A percentile compares a stretch with the other conserved stretches of the same genome.
phyloP scores from a whole-genome alignment of 2,113 vertebrate species.

The Saccopteryx bilineata region DNA sequence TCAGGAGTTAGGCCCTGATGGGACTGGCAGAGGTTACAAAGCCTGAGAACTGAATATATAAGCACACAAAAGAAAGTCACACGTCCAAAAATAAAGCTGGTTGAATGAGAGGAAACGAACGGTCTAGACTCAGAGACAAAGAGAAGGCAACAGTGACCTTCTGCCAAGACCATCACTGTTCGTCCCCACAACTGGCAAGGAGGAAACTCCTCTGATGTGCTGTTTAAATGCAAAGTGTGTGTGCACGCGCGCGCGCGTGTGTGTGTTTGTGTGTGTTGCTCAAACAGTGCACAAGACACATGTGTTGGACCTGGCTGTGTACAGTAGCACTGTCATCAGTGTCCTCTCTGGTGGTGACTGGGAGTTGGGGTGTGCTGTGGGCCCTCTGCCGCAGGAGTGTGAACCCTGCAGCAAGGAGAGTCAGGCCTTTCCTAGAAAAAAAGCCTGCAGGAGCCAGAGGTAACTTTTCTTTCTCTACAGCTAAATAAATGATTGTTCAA shows the following conservation, averaged over 20 bases:
- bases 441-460: not conserved
- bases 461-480: not conserved
- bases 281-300: not conserved
- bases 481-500: not conserved
- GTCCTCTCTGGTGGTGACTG: accelerated
- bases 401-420: not conserved
- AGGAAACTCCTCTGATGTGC: not conserved
- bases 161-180: not conserved
- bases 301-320: accelerated
- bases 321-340: not conserved
- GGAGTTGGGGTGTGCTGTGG: accelerated
- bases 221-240: not conserved
- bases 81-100: not conserved
- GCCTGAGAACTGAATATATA: not conserved
- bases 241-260: not conserved
- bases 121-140: slow-evolving; percentile 45
- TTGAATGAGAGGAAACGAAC: slow-evolving; percentile 60
- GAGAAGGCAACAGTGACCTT: not conserved
- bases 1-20: not conserved
- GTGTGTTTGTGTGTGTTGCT: not conserved
- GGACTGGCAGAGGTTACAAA: not conserved
- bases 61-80: not conserved
- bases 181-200: slow-evolving; percentile 11
- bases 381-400: not conserved
- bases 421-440: not conserved